phyloP scores from a whole-genome alignment of 2,888 invertebrate genomes.

The Myathropa florea region DNA sequence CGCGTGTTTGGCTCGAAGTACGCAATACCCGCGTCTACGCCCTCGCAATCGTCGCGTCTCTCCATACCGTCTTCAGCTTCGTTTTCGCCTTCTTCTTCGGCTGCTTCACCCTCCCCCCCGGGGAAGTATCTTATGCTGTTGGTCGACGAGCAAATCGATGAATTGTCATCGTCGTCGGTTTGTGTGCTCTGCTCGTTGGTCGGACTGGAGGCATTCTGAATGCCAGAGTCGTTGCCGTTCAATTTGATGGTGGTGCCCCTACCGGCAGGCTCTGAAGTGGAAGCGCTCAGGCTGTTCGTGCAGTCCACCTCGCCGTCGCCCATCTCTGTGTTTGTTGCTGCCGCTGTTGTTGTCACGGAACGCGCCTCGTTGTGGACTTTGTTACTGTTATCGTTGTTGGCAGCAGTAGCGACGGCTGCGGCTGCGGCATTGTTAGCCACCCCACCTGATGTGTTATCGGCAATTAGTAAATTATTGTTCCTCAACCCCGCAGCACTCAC shows the following conservation, averaged over 20 bases:
- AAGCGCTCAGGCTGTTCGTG: background rate
- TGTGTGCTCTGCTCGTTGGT: slow-evolving; percentile 71
- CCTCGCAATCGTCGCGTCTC: slow-evolving; percentile 8
- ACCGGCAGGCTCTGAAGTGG: slow-evolving; percentile 27
- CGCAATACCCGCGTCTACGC: background rate
- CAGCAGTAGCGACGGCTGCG: slow-evolving; percentile 7
- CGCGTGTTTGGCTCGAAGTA: background rate
- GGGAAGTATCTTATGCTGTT: slow-evolving; percentile 44
- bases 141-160: slow-evolving; percentile 59
- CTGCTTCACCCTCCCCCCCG: slow-evolving; percentile 16
- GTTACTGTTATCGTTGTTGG: slow-evolving; percentile 32
- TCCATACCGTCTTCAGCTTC: slow-evolving; percentile 1
- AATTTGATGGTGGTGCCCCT: slow-evolving; percentile 1
- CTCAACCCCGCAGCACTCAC: slow-evolving; percentile 9
- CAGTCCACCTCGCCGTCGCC: slow-evolving; percentile 11
- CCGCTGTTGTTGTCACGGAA: slow-evolving; percentile 18
- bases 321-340: background rate
- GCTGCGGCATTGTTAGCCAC: slow-evolving; percentile 35
- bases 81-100: slow-evolving; percentile 7
- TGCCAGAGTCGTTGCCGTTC: slow-evolving; percentile 46
- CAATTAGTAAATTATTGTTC: slow-evolving; percentile 47
- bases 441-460: slow-evolving; percentile 49
- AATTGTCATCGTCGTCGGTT: slow-evolving; percentile 72
- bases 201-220: slow-evolving; percentile 43
- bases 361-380: slow-evolving; percentile 27